Conservation (phyloP, 2,888 invertebrate species). For the Tipula helvola region DNA sequence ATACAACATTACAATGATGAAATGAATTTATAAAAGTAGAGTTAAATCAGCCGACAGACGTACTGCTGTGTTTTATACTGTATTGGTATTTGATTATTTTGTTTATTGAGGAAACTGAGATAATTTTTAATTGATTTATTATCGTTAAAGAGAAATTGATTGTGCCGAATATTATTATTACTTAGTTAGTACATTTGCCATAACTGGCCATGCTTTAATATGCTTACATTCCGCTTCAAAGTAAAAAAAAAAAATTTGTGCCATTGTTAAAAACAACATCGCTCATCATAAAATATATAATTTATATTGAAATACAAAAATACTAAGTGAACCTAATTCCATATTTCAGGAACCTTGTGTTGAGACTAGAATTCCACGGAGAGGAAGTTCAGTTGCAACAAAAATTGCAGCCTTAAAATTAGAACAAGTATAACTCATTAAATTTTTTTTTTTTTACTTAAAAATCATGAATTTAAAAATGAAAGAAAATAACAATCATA, state of each 20-base stretch:
- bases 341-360: not conserved
- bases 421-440: not conserved
- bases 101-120: not conserved
- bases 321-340: not conserved
- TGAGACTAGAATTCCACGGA: not conserved
- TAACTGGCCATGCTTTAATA: not conserved
- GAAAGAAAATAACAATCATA: not conserved
- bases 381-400: not conserved
- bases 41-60: not conserved
- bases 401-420: not conserved
- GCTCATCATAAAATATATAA: not conserved
- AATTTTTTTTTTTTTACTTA: not conserved
- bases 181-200: not conserved
- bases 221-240: not conserved
- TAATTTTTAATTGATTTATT: not conserved
- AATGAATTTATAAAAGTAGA: not conserved
- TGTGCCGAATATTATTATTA: not conserved
- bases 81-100: not conserved
- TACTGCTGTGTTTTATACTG: not conserved
- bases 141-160: not conserved
- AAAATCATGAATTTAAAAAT: not conserved
- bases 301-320: not conserved
- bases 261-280: not conserved
- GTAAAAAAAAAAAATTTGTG: not conserved
- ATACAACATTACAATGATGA: not conserved